Evolutionary conservation across 1,140 invertebrate species (phyloP).

Genomic region (Solenopsis invicta): DNA sequence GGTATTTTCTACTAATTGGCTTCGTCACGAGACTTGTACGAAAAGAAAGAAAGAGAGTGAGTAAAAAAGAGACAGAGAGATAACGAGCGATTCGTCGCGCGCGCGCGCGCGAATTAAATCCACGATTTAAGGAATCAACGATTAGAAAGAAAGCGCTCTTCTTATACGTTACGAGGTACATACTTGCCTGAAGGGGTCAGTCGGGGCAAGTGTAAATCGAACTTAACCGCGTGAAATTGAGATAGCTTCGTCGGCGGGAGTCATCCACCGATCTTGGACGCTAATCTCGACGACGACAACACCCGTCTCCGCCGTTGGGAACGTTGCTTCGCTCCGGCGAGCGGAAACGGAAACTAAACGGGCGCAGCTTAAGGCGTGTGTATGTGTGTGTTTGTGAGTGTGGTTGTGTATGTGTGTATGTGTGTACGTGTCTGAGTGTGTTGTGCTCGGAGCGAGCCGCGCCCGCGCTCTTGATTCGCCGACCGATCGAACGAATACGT

Average conservation of each 20-base stretch:
- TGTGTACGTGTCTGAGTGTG: too few relatives aligned
- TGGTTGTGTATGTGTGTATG: background rate
- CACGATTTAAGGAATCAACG: constrained; percentile 40
- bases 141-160: constrained; percentile 62
- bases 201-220: constrained; percentile 76
- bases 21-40: constrained; percentile 9
- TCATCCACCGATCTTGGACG: constrained; percentile 18
- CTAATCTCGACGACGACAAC: constrained; percentile 43
- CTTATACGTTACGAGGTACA: constrained; percentile 61
- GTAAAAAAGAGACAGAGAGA: constrained; percentile 5
- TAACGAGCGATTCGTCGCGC: constrained; percentile 30
- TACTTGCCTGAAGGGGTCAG: constrained; percentile 76
- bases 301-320: background rate
- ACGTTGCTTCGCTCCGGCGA: background rate
- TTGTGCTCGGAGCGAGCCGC: constrained; percentile 50
- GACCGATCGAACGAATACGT: constrained; percentile 69
- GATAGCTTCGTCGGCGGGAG: constrained; percentile 67
- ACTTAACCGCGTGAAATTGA: constrained; percentile 68
- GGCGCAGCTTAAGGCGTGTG: constrained; percentile 32
- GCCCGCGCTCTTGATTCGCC: constrained; percentile 66
- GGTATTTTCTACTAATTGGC: constrained; percentile 32
- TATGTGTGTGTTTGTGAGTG: background rate
- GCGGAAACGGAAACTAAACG: constrained; percentile 47
- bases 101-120: constrained; percentile 42
- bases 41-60: constrained; percentile 1